Evolutionary conservation across 2,797 vertebrate species (phyloP).

Genomic region (Ambastaia sidthimunki): DNA sequence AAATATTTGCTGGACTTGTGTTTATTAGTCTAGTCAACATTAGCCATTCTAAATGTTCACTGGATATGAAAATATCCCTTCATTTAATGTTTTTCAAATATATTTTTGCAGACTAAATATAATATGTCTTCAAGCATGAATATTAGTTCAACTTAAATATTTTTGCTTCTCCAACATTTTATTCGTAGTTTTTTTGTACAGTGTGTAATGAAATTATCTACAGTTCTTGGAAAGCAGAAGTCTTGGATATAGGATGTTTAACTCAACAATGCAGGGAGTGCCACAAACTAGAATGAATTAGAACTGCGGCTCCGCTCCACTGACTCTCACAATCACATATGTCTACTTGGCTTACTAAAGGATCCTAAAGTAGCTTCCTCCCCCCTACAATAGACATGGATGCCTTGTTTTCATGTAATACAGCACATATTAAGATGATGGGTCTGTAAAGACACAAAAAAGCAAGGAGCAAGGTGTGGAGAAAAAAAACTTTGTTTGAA

Average conservation of each 20-base stretch:
- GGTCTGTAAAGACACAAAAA: constrained; percentile 14
- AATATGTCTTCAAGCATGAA: no score
- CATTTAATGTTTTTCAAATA: no score
- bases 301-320: constrained; percentile 5
- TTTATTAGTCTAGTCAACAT: no score
- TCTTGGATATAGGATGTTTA: constrained; percentile 37
- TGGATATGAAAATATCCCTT: no score
- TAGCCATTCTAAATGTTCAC: no score
- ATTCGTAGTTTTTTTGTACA: no score
- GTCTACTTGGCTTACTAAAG: constrained; percentile 30
- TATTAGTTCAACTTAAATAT: no score
- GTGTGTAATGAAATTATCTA: constrained; percentile 41
- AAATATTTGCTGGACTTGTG: no score
- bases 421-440: constrained; percentile 18
- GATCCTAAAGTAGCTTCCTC: constrained; percentile 24
- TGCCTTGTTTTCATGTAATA: constrained; percentile 16
- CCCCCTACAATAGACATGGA: not conserved
- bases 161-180: no score
- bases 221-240: constrained; percentile 29
- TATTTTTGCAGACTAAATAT: no score
- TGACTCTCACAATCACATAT: constrained; percentile 15
- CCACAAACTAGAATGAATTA: constrained; percentile 14
- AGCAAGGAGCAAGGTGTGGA: not conserved
- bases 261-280: constrained; percentile 26
- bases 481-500: not conserved